Evolutionary conservation across 2,888 invertebrate species (phyloP), one percentile per base, ranked within the genome.

Genomic region (Drosophila rellima): DNA sequence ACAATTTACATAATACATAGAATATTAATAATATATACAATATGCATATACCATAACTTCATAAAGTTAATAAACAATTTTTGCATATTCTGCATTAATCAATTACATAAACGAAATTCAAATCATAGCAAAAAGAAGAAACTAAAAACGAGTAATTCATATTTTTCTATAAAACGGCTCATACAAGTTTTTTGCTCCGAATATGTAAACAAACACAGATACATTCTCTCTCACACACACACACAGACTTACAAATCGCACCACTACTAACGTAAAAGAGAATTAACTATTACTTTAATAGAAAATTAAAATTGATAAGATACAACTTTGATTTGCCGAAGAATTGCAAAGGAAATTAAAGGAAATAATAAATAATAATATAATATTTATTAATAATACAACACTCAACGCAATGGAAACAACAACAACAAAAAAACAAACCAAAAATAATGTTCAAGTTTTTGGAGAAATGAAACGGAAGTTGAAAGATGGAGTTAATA

Each of bases 211-310:
- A 69, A 48, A 59, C 55, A 61, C 35, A 66, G 15, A 64, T 50
- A 63, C 61, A 39, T 44, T 47, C n/a, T n/a, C n/a, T n/a, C n/a
- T n/a, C 44, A 60, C 23, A 40, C 39, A 52, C 47, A 54, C 42
- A 55, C 48, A 42, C 50, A 56, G 26, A 72, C 45, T 67, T 47
- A 68, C 63, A 61, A 63, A 13, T 57, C 63, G 70, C 84, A 84
- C 65, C 60, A 83, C 67, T 74, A 74, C 51, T 59, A 62, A 63
- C 70, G 55, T 67, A 64, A 78, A 61, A n/a, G 44, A 55, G 54
- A 65, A 74, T 57, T 61, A 72, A 80, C 78, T 85, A 87, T 84
- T 87, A 85, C 88, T 87, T 84, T 84, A 88, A 84, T 85, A 84
- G 82, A 73, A 80, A 76, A 71, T 80, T 80, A 70, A 77, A 68